Evolutionary conservation across 2,888 invertebrate species (phyloP), one percentile per base, ranked within the genome.

Genomic region (Troides aeacus): DNA sequence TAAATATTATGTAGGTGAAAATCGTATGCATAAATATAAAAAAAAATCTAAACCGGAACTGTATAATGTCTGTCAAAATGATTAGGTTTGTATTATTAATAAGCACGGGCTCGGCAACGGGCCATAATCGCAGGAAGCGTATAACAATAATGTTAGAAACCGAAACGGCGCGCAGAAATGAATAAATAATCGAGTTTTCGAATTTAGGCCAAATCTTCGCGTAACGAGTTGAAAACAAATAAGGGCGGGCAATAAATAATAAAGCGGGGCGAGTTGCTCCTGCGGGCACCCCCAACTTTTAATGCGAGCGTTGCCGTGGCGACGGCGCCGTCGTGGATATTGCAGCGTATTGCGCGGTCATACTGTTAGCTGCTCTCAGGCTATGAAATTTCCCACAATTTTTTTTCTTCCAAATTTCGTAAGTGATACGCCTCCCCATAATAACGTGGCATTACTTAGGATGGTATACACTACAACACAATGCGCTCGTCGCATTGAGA

Each of bases 161-260:
- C 70, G 70, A 70, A 71, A 68, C 59, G 62, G 69, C 74, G 74
- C 39, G 79, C 79, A 78, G 78, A 83, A 85, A 89, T 92, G 89
- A 90, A 91, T 92, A 90, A 89, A 84, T 88, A 88, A 90, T 85
- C 80, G 83, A 85, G 85, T 87, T 89, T 84, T 81, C 78, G 86
- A 89, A 89, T 88, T 89, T 83, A 77, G 84, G 79, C 82, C 81
- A 85, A 90, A 91, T 91, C 91, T 91, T 88, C 81, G 75, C 78
- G 83, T 86, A 91, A 90, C 90, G 90, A 89, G 90, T 90, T 89
- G 84, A 80, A 85, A 89, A 90, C 89, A 90, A 90, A 90, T 89
- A 89, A 88, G 87, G 80, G 81, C 73, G 71, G 79, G 88, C 85
- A 87, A 91, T 92, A 91, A 91, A 92, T 91, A 91, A 91, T 92